A percentile compares a stretch with the other conserved stretches of the same genome.
Evolutionary conservation across 2,888 invertebrate genomes (phyloP).

Genomic region (Ctena decussata): DNA sequence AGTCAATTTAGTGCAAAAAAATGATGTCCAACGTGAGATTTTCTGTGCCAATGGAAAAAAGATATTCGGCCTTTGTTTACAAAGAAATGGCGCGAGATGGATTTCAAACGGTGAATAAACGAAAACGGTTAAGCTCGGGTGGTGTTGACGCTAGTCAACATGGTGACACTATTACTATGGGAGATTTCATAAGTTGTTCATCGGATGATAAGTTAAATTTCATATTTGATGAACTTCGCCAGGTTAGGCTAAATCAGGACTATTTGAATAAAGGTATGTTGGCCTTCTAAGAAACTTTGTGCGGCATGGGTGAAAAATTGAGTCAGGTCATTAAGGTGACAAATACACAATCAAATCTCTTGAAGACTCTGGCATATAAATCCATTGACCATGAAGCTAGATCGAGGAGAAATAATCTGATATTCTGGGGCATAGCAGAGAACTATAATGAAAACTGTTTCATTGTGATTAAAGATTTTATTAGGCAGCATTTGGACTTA

Average conservation of each 20-base stretch:
- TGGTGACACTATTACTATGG: no score
- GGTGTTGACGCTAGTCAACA: neutral
- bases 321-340: neutral
- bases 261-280: neutral
- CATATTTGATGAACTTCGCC: neutral
- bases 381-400: neutral
- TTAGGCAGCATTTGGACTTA: neutral
- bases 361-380: neutral
- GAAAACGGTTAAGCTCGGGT: neutral
- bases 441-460: neutral
- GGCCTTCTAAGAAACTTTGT: neutral
- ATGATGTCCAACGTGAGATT: neutral
- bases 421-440: neutral
- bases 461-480: neutral
- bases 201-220: neutral
- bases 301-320: neutral
- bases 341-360: neutral
- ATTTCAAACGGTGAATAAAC: neutral
- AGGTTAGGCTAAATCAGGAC: neutral
- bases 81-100: no score
- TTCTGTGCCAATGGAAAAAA: neutral
- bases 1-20: no score
- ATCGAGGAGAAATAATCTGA: neutral
- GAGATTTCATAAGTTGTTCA: neutral
- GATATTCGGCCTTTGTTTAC: neutral